Evolutionary conservation across 1,140 invertebrate genomes (phyloP), one percentile per base, ranked within the genome.

Genomic region (Mylabris phalerata): DNA sequence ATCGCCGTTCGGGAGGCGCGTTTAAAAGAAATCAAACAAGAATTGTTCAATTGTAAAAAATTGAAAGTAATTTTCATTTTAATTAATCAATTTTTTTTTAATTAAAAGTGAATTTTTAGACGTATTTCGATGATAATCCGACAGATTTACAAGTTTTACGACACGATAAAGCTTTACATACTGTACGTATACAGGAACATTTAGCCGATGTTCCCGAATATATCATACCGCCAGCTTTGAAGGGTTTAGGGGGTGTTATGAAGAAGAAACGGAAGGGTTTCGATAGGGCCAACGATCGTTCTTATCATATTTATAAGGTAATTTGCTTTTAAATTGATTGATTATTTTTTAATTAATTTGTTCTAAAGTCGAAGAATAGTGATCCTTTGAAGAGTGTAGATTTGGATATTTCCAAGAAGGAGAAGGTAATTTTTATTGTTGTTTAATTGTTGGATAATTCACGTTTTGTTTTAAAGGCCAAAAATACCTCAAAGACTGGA

Each of bases 171-270:
- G 86, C 90, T 1, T 73, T 95, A n/a, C 90, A 92, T 67, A 90
- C 87, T 2, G 87, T 96, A 0, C 85, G 86, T 71, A 70, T 90
- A 9, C 90, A 96, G 68, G 78, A 84, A 7, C 92, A 97, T 74
- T 77, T 99, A 46, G 84, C 89, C 60, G 85, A 98, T 73, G 90
- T 99, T 2, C 95, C 96, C 0, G 93, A 97, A 40, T 99, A 98
- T 72, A 87, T 98, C 65, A 79, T 95, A 2, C 92, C 92, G 1
- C 78, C 82, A 3, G 84, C 88, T 0, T 74, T 94, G 11, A 87
- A 85, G 65, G 79, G 80, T 61, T 66, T 84, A 0, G 77, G 80
- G 1, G 76, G 78, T 2, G 75, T 81, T 11, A 68, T 71, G 5
- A 74, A 72, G 11, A 67, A 67, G 67, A 75, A 67, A 50, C 70